These are phyloP conservation scores for Channa striata DNA, from an alignment of 2,797 vertebrate species.

Conservation along the genomic window DNA sequence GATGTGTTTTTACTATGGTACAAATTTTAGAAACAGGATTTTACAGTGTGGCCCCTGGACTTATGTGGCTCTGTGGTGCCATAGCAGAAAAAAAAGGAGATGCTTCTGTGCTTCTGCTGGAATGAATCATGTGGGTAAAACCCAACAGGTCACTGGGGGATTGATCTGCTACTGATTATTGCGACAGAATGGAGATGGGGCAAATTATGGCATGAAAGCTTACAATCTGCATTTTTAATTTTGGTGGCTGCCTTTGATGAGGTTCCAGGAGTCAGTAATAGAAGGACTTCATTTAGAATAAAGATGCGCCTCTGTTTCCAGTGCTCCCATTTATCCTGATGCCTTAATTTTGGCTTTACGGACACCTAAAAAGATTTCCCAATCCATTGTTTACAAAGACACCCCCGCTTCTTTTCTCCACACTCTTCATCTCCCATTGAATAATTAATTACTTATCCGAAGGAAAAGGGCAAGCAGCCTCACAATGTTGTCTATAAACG, in stretches of 20 bases:
- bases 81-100: background rate
- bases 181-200: slow-evolving; percentile 25
- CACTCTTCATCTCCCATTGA: slow-evolving; percentile 70
- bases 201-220: slow-evolving; percentile 29
- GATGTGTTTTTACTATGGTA: slow-evolving; percentile 12
- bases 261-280: slow-evolving; percentile 28
- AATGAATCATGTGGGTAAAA: slow-evolving; percentile 45
- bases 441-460: slow-evolving; percentile 80
- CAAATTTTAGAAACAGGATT: slow-evolving; percentile 24
- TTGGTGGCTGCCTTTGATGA: slow-evolving; percentile 43
- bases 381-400: slow-evolving; percentile 68
- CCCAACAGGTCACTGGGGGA: slow-evolving; percentile 38
- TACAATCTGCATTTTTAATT: slow-evolving; percentile 59
- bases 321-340: slow-evolving; percentile 44
- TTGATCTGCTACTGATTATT: slow-evolving; percentile 54
- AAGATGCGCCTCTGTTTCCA: slow-evolving; percentile 49
- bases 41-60: slow-evolving; percentile 12
- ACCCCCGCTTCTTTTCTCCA: slow-evolving; percentile 54
- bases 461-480: slow-evolving; percentile 70
- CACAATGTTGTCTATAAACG: slow-evolving; percentile 73
- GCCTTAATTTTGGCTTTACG: slow-evolving; percentile 61
- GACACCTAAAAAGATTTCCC: slow-evolving; percentile 65
- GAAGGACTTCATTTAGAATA: slow-evolving; percentile 43
- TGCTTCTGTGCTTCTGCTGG: background rate
- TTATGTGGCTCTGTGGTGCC: slow-evolving; percentile 9